Base-by-base conservation (phyloP, 2,113 vertebrate species). In the Circaetus cinerascens region DNA sequence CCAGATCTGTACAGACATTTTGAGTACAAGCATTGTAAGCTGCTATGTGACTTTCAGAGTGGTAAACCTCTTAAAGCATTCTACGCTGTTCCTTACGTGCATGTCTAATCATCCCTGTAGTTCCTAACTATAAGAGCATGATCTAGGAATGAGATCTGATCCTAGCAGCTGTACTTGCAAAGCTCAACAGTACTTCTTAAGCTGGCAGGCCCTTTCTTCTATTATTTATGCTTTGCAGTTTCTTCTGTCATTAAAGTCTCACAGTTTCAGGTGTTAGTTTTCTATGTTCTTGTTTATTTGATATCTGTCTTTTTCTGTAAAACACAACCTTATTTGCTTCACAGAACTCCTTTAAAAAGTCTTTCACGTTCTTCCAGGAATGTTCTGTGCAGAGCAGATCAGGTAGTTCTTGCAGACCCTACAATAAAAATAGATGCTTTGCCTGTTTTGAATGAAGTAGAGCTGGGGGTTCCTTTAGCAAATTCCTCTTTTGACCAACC, bases 51-150 rank as follows among this genome's bases (percentile, higher is more conserved):
- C 53, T 83, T 78, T 34, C 48, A 43, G 32, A 43, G 38, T 22
- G 60, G 26, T 51, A 53, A 90, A 82, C 15, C 11, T 82, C 66
- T 36, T 11, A 32, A 30, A 73, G 41, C 20, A 32, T 40, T 60
- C 36, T n/a, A 55, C 0, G 0, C 25, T 38, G 8, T 13, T 77
- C 43, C 30, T 73, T 53, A 30, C 0, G 0, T 26, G 11, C 32
- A 11, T 27, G 25, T 63, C 55, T 68, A 32, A 66, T 64, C 23
- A 67, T 9, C 34, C 53, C 22, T 51, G 20, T 17, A 45, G 46
- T 25, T 81, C 7, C 41, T 57, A 25, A 45, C 9, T 63, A 45
- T 57, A 86, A 5, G 18, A 57, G 18, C 50, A 26, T 4, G 14
- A 83, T 43, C 56, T 40, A 55, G 27, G 36, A 60, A 32, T 21